Evolutionary conservation across 2,888 invertebrate genomes (phyloP).

Genomic region (Caenorhabditis angaria): DNA sequence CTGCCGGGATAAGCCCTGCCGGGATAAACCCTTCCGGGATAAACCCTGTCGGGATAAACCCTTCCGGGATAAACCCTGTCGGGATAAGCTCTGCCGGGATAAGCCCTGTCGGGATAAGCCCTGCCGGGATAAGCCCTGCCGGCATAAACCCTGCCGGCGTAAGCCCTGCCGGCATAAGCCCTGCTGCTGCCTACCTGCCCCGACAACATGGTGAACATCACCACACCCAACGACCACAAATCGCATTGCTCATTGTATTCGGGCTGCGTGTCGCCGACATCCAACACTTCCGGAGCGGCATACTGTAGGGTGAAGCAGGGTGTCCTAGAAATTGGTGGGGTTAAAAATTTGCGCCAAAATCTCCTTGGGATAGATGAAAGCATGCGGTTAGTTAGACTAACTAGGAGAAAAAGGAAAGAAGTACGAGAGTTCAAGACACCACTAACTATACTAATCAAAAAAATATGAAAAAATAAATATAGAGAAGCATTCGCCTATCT

Average conservation of each 20-base stretch:
- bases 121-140: too few relatives aligned
- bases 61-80: too few relatives aligned
- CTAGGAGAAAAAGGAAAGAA: neutral
- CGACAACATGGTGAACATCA: conserved; percentile 86
- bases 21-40: too few relatives aligned
- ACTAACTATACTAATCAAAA: neutral
- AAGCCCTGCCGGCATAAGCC: too few relatives aligned
- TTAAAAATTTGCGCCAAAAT: neutral
- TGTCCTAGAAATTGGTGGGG: conserved; percentile 76
- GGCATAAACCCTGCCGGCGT: too few relatives aligned
- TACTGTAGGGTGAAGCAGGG: conserved; percentile 94
- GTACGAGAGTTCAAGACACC: neutral
- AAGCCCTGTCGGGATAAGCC: too few relatives aligned
- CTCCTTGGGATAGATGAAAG: neutral
- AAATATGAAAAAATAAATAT: too few relatives aligned
- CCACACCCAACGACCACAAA: conserved; percentile 93
- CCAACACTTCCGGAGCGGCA: conserved; percentile 92
- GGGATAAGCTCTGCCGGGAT: too few relatives aligned
- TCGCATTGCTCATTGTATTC: conserved; percentile 90
- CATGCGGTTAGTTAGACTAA: neutral
- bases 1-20: too few relatives aligned
- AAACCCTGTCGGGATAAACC: too few relatives aligned
- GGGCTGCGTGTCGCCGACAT: conserved; percentile 76
- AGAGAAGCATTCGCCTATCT: too few relatives aligned
- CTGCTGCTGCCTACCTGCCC: conserved; percentile 77